These are phyloP conservation scores for Odocoileus hemionus DNA, from an alignment of 2,113 vertebrate species.

Conservation along the genomic window DNA sequence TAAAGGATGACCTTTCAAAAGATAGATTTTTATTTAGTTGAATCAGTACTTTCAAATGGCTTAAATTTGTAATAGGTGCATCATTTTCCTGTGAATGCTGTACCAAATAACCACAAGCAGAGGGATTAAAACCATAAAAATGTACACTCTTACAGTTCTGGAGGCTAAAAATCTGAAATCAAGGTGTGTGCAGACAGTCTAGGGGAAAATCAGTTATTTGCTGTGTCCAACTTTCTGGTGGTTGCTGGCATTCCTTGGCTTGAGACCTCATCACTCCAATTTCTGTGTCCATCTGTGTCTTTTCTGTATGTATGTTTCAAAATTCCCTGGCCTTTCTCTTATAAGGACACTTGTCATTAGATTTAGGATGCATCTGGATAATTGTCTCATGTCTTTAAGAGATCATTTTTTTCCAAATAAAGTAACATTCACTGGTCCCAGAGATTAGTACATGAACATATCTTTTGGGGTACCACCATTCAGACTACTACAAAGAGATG, in stretches of 20 bases:
- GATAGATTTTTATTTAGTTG: background rate
- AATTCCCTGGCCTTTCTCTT: background rate
- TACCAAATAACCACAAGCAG: background rate
- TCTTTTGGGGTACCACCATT: background rate
- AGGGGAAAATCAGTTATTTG: background rate
- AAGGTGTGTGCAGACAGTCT: background rate
- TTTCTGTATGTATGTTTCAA: background rate
- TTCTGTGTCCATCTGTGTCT: background rate
- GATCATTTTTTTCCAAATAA: constrained; percentile 8
- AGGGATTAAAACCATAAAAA: background rate
- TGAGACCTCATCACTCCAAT: background rate
- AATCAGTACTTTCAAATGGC: background rate
- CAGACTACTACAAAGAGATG: background rate
- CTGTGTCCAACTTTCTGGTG: background rate
- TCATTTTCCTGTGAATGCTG: background rate
- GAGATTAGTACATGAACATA: background rate
- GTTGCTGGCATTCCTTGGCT: background rate
- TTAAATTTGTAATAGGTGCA: background rate
- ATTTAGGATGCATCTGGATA: background rate
- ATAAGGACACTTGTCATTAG: background rate
- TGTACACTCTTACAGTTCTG: background rate
- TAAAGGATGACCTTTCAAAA: background rate
- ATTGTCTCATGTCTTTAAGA: background rate
- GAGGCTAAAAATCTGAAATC: background rate
- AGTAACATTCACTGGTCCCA: background rate